Evolutionary conservation across 2,888 invertebrate species (phyloP).

Genomic region (Ochropacha duplaris): DNA sequence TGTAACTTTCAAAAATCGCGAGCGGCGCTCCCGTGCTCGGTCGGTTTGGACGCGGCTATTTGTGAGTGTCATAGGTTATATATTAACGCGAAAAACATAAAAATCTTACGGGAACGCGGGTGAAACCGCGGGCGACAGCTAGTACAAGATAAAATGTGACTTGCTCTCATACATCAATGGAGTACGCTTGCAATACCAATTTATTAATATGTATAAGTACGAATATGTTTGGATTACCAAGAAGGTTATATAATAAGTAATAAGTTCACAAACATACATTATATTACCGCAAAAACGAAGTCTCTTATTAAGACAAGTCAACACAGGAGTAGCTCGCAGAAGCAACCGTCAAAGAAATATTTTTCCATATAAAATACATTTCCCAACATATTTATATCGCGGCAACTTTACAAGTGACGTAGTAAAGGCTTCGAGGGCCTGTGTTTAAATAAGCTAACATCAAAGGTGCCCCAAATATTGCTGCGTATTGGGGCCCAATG

Average conservation of each 20-base stretch:
- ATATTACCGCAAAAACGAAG: neutral
- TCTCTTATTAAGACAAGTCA: conserved; percentile 7
- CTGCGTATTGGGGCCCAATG: conserved; percentile 50
- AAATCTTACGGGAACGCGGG: too few relatives aligned
- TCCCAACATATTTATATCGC: conserved; percentile 32
- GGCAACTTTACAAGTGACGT: conserved; percentile 54
- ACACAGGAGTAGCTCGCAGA: conserved; percentile 2
- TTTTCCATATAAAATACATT: conserved; percentile 37
- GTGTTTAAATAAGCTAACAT: conserved; percentile 73
- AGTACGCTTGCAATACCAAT: too few relatives aligned
- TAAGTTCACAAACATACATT: neutral
- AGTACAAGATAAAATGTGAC: too few relatives aligned
- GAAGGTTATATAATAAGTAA: neutral
- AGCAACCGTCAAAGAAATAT: conserved; percentile 30
- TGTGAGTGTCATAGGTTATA: too few relatives aligned
- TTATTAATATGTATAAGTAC: too few relatives aligned
- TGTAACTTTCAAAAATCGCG: too few relatives aligned
- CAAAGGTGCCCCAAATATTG: conserved; percentile 64
- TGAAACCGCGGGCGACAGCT: too few relatives aligned
- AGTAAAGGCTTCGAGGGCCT: conserved; percentile 62
- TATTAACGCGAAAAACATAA: too few relatives aligned
- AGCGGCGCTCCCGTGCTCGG: too few relatives aligned
- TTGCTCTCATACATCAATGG: too few relatives aligned
- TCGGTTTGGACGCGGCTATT: too few relatives aligned
- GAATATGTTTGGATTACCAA: too few relatives aligned